These are phyloP conservation scores for Xestia rhomboidea DNA, from an alignment of 2,888 invertebrate species.

Conservation along the genomic window DNA sequence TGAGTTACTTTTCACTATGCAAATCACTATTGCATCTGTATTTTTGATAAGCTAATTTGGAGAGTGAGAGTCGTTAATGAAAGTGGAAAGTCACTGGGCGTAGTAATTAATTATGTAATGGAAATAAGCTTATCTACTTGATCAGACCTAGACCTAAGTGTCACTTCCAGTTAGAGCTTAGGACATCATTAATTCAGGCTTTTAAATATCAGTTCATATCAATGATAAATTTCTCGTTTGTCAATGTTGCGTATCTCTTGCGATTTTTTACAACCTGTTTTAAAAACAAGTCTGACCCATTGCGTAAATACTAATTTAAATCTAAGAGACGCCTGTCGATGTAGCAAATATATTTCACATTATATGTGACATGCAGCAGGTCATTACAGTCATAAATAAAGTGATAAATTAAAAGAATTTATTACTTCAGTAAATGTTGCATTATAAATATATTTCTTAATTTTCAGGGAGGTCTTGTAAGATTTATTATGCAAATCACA, in stretches of 20 bases:
- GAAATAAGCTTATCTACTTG: constrained; percentile 31
- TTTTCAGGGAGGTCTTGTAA: constrained; percentile 38
- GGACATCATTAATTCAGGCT: constrained; percentile 34
- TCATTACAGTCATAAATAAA: constrained; percentile 47
- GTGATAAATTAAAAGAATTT: constrained; percentile 41
- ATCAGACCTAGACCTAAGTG: constrained; percentile 39
- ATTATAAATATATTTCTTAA: constrained; percentile 26
- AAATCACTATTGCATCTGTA: constrained; percentile 42
- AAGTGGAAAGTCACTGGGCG: constrained; percentile 56
- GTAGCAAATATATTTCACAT: constrained; percentile 54
- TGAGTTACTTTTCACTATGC: constrained; percentile 43
- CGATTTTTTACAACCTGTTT: constrained; percentile 57
- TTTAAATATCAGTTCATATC: constrained; percentile 31
- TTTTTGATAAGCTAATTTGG: constrained; percentile 50
- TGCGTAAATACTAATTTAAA: constrained; percentile 59
- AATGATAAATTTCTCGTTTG: constrained; percentile 39
- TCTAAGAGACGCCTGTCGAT: constrained; percentile 36
- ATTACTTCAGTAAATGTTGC: constrained; percentile 30
- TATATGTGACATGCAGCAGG: constrained; percentile 43
- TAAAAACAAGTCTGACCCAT: constrained; percentile 58
- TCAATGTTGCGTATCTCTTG: constrained; percentile 51
- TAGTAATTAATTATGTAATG: constrained; percentile 44
- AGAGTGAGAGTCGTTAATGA: constrained; percentile 54
- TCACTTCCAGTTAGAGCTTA: constrained; percentile 19
- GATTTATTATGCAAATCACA: constrained; percentile 23